A percentile compares a stretch with the other conserved stretches of the same genome.
phyloP scores from a whole-genome alignment of 2,888 invertebrate species.

The Zygogramma bicolorata region DNA sequence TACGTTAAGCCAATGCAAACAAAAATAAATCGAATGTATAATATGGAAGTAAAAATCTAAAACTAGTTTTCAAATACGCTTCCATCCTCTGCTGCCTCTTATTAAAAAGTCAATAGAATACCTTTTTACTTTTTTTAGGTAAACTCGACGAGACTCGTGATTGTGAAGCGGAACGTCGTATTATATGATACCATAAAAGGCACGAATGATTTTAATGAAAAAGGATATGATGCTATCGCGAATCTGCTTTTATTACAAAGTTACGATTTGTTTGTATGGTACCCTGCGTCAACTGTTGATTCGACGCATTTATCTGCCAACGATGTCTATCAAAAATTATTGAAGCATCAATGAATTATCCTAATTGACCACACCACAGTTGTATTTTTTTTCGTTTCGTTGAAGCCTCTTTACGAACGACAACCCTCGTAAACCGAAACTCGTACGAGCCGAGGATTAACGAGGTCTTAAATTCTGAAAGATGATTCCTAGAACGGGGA shows the following conservation, averaged over 20 bases:
- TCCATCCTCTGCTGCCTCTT: background rate
- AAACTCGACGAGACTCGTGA: background rate
- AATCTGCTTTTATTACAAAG: too few relatives aligned
- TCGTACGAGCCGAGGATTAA: too few relatives aligned
- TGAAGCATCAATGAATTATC: too few relatives aligned
- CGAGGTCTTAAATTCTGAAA: too few relatives aligned
- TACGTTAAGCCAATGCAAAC: background rate
- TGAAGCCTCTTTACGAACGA: too few relatives aligned
- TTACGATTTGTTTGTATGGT: background rate
- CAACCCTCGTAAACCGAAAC: too few relatives aligned
- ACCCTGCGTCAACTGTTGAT: background rate
- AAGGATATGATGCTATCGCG: background rate
- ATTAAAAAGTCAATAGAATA: background rate
- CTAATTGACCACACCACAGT: too few relatives aligned
- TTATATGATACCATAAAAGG: background rate
- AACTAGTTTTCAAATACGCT: constrained; percentile 10
- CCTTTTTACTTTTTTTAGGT: background rate
- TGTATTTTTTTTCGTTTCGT: too few relatives aligned
- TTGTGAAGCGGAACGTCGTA: background rate
- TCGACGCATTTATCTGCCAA: too few relatives aligned
- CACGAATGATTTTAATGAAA: background rate
- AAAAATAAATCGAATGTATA: constrained; percentile 16
- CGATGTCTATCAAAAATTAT: too few relatives aligned
- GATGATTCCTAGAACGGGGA: too few relatives aligned
- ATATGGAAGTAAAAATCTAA: constrained; percentile 14